Evolutionary conservation across 1,140 invertebrate species (phyloP), one percentile per base, ranked within the genome.

Genomic region (Drosophila aff.): DNA sequence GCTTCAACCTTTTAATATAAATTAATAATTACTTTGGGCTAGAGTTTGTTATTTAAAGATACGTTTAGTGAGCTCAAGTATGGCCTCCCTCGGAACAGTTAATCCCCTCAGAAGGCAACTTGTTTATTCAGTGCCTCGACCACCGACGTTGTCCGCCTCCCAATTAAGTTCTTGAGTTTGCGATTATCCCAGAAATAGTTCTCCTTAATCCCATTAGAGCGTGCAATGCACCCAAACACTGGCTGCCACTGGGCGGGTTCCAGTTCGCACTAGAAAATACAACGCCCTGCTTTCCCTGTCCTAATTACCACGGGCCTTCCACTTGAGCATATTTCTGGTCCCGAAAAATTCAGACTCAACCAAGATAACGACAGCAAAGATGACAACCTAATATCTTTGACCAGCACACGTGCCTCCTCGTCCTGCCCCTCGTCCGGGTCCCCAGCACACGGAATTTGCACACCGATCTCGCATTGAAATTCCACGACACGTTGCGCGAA

Each of bases 401-500:
- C 49, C 59, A 59, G 36, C 63, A 82, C 79, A 82, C 80, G 80
- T 82, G 80, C 74, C 67, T 23, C 10, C 26, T n/a, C 4, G 18
- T 3, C 50, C n/a, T n/a, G 16, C 26, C 2, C 31, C 31, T 33
- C 43, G 18, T 23, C 36, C 21, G 6, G 16, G 8, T 36, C 33
- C 2, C 18, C 9, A 15, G 16, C 41, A 26, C 18, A 4, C 5
- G 15, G 36, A 69, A 44, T 67, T 53, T 44, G 63, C 47, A 43
- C 59, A 33, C 66, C 58, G 67, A 91, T 91, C 89, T 76, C 64
- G 33, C 62, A 90, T 89, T 91, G 69, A 79, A 82, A 91, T 91
- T 92, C 89, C 66, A 47, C 55, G 79, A 85, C 89, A 91, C 89
- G 89, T 89, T 82, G 76, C 44, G 52, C 58, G 43, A 58, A 64